Conservation (phyloP, 2,888 invertebrate species). For the Nemurella pictetii region DNA sequence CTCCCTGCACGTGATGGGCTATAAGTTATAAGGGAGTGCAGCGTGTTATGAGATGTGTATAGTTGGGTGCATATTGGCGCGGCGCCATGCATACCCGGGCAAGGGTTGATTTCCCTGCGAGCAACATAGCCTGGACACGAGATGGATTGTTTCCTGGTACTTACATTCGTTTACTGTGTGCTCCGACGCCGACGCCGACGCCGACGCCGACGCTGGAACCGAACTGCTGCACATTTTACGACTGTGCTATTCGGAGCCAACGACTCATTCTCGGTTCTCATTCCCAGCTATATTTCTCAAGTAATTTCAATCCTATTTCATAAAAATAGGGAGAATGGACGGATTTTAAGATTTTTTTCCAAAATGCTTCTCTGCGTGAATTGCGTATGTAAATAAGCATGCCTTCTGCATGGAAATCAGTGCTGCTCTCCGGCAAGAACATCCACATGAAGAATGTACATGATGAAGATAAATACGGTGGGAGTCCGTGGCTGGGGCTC, state of each 20-base stretch:
- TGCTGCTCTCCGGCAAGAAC: background rate
- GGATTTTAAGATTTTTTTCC: background rate
- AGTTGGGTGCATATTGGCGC: constrained; percentile 23
- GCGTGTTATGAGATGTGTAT: constrained; percentile 1
- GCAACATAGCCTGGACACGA: constrained; percentile 3
- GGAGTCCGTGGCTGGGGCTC: background rate
- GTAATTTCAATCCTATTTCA: background rate
- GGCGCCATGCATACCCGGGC: background rate
- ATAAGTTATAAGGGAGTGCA: constrained; percentile 3
- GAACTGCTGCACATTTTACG: background rate
- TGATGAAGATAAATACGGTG: background rate
- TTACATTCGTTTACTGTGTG: constrained; percentile 15
- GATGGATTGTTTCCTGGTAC: constrained; percentile 28
- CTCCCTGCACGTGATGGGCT: constrained; percentile 15
- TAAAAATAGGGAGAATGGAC: background rate
- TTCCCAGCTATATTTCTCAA: background rate
- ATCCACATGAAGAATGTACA: background rate
- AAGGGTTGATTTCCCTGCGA: background rate
- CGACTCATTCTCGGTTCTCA: too few species aligned
- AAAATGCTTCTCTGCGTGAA: background rate
- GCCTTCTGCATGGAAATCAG: background rate
- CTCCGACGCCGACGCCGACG: background rate
- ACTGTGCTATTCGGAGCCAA: background rate
- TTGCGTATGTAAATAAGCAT: background rate
- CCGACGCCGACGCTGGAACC: background rate